Base-by-base conservation (phyloP, 2,797 vertebrate species). In the Myotis vivesi region DNA sequence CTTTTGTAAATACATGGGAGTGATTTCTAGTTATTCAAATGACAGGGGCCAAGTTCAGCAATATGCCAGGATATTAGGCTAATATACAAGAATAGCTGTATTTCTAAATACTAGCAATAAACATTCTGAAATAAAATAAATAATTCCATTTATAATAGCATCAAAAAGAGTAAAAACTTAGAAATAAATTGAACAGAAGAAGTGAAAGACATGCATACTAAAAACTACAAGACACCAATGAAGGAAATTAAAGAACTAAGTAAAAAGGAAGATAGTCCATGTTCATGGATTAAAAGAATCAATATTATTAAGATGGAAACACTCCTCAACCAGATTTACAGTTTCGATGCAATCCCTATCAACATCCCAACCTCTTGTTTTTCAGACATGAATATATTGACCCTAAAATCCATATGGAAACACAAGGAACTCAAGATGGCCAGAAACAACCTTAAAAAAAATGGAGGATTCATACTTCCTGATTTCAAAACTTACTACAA, bases 171-270 rank as follows among this genome's bases (percentile, higher is more conserved):
- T 83, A 59, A 82, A 79, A 44, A 38, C 7, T 49, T 44, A 69
- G 8, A 64, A 89, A 77, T 79, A 83, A 72, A 87, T 49, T 69
- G 72, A 51, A 41, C 12, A 82, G 82, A 68, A 68, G 1, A 55
- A 55, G 46, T 69, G 7, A 8, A 66, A 79, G 9, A 15, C 30
- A 66, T 71, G 30, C n/a, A 72, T 76, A 16, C n/a, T 62, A 62
- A 81, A 82, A 93, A 71, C 13, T 76, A 76, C 16, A 94, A 81
- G 75, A 89, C 2, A 59, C 9, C 76, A 23, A 4, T 68, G 17
- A 68, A 64, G 36, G 9, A 85, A 92, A 94, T 53, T 77, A 71
- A 92, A 81, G 68, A 72, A 22, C 12, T 76, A 77, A 92, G 51
- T 57, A 66, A 71, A 68, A 44, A 36, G 46, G 75, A 85, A 89